Percentiles rank a stretch among this genome's conserved stretches.
Conservation (phyloP, 1,140 invertebrate genomes). For the Eumaeus atala region DNA sequence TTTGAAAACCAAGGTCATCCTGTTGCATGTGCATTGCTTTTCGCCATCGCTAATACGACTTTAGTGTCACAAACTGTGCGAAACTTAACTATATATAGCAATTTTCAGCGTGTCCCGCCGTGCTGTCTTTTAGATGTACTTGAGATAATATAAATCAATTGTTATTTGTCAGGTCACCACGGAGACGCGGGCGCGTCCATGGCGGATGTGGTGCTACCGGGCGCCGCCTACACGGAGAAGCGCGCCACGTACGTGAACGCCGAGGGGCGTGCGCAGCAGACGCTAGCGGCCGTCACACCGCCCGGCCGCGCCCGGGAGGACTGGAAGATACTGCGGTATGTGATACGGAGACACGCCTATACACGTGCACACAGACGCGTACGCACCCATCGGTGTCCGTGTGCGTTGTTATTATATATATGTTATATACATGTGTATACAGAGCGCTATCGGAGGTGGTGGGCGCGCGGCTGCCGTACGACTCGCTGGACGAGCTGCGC, state of each 20-base stretch:
- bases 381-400: too few relatives aligned
- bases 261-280: constrained; percentile 97
- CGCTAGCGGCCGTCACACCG: constrained; percentile 90
- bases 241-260: constrained; percentile 97
- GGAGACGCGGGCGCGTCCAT: constrained; percentile 94
- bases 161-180: constrained; percentile 85
- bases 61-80: too few relatives aligned
- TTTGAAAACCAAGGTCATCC: too few relatives aligned
- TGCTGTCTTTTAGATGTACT: too few relatives aligned
- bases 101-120: too few relatives aligned
- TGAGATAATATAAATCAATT: background rate
- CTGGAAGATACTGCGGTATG: constrained; percentile 95
- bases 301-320: constrained; percentile 96
- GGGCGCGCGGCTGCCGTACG: constrained; percentile 90
- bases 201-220: constrained; percentile 95
- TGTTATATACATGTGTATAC: too few relatives aligned
- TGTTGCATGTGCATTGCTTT: too few relatives aligned
- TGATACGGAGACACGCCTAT: background rate
- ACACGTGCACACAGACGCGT: too few relatives aligned
- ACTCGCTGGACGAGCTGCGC: constrained; percentile 90
- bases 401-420: too few relatives aligned
- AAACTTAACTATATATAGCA: too few relatives aligned
- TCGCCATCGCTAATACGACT: too few relatives aligned
- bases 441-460: constrained; percentile 75
- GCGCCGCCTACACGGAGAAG: constrained; percentile 99